Evolutionary conservation across 2,113 vertebrate genomes (phyloP), one percentile per base, ranked within the genome.

Genomic region (Limanda limanda): DNA sequence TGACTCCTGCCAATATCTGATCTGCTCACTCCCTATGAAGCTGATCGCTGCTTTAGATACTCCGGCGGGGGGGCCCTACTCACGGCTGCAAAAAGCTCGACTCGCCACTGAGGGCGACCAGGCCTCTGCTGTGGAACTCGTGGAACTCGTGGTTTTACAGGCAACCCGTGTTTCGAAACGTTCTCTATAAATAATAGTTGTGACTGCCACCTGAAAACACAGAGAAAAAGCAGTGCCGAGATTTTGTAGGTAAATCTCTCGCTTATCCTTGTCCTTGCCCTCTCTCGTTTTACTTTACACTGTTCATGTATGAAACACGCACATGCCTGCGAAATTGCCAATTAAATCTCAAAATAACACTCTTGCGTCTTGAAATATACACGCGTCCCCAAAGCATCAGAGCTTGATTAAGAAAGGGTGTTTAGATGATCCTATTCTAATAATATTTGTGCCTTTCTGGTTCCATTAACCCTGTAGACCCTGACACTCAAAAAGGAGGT

Each of bases 341-440:
- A 86, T 88, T 85, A 86, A 79, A 74, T 85, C 84, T 82, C 35
- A 79, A 86, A 90, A 88, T 89, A 89, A 86, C 78, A 42, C 47
- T 18, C 18, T 10, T n/a, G 37, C 35, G 62, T 73, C 86, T 82
- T 78, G 52, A 85, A 88, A 88, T 76, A 88, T 76, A 85, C 63
- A 60, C 62, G 23, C 1, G 79, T 81, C 83, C 86, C 82, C 48
- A 79, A 87, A 87, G 89, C 82, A 81, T 78, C 74, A 52, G 66
- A 66, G 74, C 85, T 78, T 81, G 76, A 88, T 89, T 80, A 71
- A 78, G 24, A 42, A 42, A 42, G 20, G 45, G n/a, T 88, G 85
- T 86, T 91, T 88, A 70, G 72, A 88, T 79, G 80, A 90, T 86
- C 67, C 66, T 58, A 52, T 78, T 87, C 77, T 88, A 89, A 88